Evolutionary conservation across 2,888 invertebrate species (phyloP).

Genomic region (Drosophila borborema): DNA sequence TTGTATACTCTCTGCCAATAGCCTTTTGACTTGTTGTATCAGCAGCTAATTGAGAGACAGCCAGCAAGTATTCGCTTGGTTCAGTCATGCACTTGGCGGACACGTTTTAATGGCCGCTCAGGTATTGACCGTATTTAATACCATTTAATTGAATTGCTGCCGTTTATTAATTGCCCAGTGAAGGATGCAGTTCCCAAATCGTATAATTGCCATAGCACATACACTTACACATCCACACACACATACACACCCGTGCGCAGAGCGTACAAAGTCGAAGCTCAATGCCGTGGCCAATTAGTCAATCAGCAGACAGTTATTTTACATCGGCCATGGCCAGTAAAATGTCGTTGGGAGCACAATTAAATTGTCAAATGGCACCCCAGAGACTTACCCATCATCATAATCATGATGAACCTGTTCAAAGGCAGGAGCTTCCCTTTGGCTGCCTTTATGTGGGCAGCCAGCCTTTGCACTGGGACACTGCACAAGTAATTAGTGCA

Average conservation of each 20-base stretch:
- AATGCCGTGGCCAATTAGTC: conserved; percentile 64
- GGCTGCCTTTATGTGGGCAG: conserved; percentile 6
- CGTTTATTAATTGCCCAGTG: conserved; percentile 55
- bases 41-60: conserved; percentile 44
- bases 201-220: conserved; percentile 35
- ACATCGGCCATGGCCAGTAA: conserved; percentile 33
- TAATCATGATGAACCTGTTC: conserved; percentile 26
- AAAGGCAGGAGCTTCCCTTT: neutral
- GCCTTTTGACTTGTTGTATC: conserved; percentile 2
- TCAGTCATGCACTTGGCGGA: conserved; percentile 15
- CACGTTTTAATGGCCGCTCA: conserved; percentile 28
- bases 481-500: conserved; percentile 71
- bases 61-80: neutral
- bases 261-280: neutral
- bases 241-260: neutral
- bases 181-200: conserved; percentile 52
- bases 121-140: conserved; percentile 64
- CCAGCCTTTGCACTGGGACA: conserved; percentile 35
- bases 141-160: conserved; percentile 69
- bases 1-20: neutral
- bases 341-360: conserved; percentile 37
- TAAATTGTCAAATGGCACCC: conserved; percentile 51
- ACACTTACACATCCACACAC: neutral
- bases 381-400: conserved; percentile 34
- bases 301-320: conserved; percentile 62